Base-by-base conservation (phyloP, 2,797 vertebrate genomes). In the Chelon labrosus region DNA sequence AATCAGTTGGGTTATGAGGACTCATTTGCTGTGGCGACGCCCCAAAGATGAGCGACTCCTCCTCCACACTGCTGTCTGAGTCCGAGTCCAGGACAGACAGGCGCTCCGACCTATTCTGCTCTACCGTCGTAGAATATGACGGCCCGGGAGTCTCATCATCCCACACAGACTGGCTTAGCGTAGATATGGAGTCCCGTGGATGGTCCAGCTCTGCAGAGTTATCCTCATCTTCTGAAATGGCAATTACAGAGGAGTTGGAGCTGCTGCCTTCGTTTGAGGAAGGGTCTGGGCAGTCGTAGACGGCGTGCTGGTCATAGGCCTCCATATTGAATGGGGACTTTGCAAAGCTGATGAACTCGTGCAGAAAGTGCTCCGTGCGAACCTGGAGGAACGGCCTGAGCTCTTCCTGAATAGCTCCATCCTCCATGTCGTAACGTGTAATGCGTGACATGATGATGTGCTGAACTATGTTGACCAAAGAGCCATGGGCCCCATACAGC, bases 81-180 rank as follows among this genome's bases (percentile, higher is more conserved):
- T 96, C 96, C 0, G 93, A 95, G 76, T 95, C 93, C 39, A 92
- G 82, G 64, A 96, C 85, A n/a, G 94, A 94, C 62, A 95, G 91
- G 12, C 85, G 63, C 7, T 88, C 82, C 41, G 88, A 54, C 44
- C 79, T 87, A 49, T 85, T 77, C 20, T 92, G 91, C 38, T 97
- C 96, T 19, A 93, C 56, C 47, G 84, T 89, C 3, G 92, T 92
- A 19, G 96, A 97, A 65, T 98, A 99, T 0, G 98, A 99, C 2
- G 98, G 97, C 0, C 98, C 97, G 0, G 98, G 98, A 0, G 97
- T 99, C 92, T 99, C 98, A 75, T 99, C 98, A 52, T 99, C 98
- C 97, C 97, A 99, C 2, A 95, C 82, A 0, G 96, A 94, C 54
- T 96, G 95, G 62, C 94, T 93, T 27, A 93, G 84, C 73, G 82